phyloP scores from a whole-genome alignment of 2,797 vertebrate genomes.

The Clarias platycephalus region DNA sequence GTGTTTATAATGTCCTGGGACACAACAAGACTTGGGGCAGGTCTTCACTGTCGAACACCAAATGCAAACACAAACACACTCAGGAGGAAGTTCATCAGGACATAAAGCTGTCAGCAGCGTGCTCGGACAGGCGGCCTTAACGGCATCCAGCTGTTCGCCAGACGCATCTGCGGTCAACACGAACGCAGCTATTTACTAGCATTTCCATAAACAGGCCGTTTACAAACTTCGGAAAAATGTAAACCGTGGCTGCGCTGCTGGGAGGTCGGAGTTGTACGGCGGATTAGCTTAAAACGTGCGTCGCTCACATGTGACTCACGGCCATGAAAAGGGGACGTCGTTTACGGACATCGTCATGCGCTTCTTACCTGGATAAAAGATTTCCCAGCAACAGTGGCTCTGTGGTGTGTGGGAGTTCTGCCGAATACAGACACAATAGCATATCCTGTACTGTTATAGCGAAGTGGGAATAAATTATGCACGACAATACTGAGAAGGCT shows the following conservation, averaged over 20 bases:
- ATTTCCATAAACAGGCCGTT: slow-evolving; percentile 37
- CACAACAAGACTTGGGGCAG: background rate
- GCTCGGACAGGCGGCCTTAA: slow-evolving; percentile 18
- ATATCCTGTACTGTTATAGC: background rate
- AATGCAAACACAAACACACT: slow-evolving; percentile 19
- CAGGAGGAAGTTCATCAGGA: slow-evolving; percentile 26
- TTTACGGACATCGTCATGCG: background rate
- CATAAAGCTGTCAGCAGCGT: slow-evolving; percentile 29
- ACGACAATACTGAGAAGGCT: background rate
- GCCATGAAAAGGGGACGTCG: background rate
- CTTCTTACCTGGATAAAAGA: background rate
- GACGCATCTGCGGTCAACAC: slow-evolving; percentile 32
- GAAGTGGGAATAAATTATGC: background rate
- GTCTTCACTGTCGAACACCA: background rate
- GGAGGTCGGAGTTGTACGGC: background rate
- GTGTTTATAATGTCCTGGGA: background rate
- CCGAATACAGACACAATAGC: background rate
- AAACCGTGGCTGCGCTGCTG: slow-evolving; percentile 16
- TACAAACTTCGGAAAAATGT: slow-evolving; percentile 25
- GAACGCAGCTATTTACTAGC: slow-evolving; percentile 38
- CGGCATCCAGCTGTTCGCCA: slow-evolving; percentile 17
- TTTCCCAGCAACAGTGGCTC: background rate
- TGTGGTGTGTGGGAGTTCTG: background rate
- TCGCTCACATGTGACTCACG: slow-evolving; percentile 14
- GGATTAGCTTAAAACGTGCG: background rate